These are phyloP conservation scores for Carcharodon carcharias DNA, from an alignment of 2,797 vertebrate species.

Conservation along the genomic window DNA sequence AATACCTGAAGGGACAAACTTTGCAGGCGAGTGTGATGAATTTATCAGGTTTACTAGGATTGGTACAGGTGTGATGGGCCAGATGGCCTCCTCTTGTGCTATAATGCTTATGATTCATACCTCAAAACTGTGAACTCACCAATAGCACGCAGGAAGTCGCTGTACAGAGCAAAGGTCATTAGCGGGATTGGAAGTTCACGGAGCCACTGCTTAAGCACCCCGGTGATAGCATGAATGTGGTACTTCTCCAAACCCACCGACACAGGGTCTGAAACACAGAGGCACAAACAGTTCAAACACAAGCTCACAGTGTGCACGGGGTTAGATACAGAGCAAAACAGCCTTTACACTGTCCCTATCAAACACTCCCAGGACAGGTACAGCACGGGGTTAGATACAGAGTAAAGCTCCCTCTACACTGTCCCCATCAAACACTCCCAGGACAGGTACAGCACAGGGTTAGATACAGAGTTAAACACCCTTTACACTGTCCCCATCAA, in stretches of 20 bases:
- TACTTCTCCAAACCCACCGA: slow-evolving; percentile 79
- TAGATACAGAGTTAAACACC: not conserved
- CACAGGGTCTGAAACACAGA: slow-evolving; percentile 62
- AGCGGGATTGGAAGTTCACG: slow-evolving; percentile 88
- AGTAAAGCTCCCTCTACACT: not conserved
- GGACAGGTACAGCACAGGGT: not conserved
- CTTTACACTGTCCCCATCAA: not conserved
- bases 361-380: not conserved
- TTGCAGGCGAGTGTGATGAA: not conserved
- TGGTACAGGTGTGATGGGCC: not conserved
- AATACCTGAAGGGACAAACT: not conserved
- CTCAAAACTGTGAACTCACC: slow-evolving; percentile 60
- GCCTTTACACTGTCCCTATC: not conserved
- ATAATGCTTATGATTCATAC: not conserved
- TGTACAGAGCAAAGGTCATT: slow-evolving; percentile 88
- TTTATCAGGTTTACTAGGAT: not conserved
- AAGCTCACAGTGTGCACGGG: not conserved
- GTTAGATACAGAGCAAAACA: not conserved
- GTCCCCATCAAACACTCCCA: no score
- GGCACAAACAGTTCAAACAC: not conserved
- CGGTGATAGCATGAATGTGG: slow-evolving; percentile 89
- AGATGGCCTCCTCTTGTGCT: not conserved
- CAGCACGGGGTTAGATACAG: not conserved
- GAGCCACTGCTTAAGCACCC: slow-evolving; percentile 92
- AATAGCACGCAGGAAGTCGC: slow-evolving; percentile 83